These are phyloP conservation scores for Brachyalestes nurse DNA, from an alignment of 2,797 vertebrate species.

Conservation along the genomic window DNA sequence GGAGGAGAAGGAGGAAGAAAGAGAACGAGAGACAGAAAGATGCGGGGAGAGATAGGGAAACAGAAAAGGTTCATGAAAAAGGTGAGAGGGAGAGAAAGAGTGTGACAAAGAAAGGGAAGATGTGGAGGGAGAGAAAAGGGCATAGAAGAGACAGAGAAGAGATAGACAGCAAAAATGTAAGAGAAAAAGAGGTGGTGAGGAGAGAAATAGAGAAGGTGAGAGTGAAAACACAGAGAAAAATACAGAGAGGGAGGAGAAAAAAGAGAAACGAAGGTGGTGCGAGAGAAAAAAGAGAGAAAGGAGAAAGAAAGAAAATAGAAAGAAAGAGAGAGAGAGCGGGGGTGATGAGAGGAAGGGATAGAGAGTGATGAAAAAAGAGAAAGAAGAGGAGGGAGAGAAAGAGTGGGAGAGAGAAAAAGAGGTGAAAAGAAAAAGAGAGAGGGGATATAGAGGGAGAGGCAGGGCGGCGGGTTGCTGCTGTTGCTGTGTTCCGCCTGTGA, in stretches of 20 bases:
- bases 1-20: background rate
- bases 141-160: background rate
- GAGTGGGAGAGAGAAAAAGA: background rate
- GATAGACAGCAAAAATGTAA: too few relatives aligned
- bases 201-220: background rate
- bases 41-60: background rate
- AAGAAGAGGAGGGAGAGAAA: background rate
- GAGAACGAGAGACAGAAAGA: background rate
- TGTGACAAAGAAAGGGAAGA: background rate
- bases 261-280: background rate
- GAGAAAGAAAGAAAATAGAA: background rate
- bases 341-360: background rate
- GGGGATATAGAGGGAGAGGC: background rate
- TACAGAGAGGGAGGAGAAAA: accelerated
- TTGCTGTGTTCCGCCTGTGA: background rate
- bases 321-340: too few relatives aligned
- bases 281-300: background rate
- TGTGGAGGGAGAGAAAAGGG: background rate
- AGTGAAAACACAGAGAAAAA: background rate
- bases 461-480: background rate
- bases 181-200: background rate
- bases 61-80: background rate
- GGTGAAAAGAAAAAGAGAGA: background rate
- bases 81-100: background rate
- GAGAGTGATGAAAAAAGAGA: background rate